Base-by-base conservation (phyloP, 1,140 invertebrate species). In the Neomicropteryx cornuta region DNA sequence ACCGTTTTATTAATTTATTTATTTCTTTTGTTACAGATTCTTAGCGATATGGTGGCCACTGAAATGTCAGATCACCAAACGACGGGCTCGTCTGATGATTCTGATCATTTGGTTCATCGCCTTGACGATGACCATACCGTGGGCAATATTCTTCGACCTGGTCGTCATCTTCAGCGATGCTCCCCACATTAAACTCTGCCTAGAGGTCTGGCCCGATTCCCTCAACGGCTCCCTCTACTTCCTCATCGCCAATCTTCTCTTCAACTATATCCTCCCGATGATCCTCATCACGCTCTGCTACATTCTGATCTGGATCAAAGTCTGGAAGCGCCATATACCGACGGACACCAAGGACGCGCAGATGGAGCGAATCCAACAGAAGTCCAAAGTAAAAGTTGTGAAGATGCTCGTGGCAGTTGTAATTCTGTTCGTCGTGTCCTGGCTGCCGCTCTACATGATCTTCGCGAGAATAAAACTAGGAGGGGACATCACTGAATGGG, bases 361-460 rank as follows among this genome's bases (percentile, higher is more conserved):
- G 53, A 88, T 91, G 77, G 86, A 93, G 55, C 72, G 83, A 24
- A 84, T 89, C 75, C 86, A 89, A 58, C 87, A 92, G 50, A 87
- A 90, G 60, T 90, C 87, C 8, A 93, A 92, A 66, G 83, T 86
- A 14, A 92, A 93, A 57, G 93, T 96, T 14, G 83, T 97, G 3
- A 95, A 96, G 64, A 97, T 98, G 94, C 67, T 98, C 38, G 79
- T 95, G 0, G 85, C 87, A 1, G 93, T 98, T 1, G 91, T 97
- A 2, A 83, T 95, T 11, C 68, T 96, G 1, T 98, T 98, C 61
- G 87, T 93, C 0, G 61, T 94, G 0, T 95, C 89, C 13, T 97
- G 94, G 94, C 68, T 94, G 43, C 94, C 94, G 0, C 71, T 97
- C 6, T 97, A 97, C 66, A 75, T 81, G 3, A 87, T 93, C 47